These are phyloP conservation scores for Mareca penelope DNA, from an alignment of 2,797 vertebrate genomes.

Conservation along the genomic window DNA sequence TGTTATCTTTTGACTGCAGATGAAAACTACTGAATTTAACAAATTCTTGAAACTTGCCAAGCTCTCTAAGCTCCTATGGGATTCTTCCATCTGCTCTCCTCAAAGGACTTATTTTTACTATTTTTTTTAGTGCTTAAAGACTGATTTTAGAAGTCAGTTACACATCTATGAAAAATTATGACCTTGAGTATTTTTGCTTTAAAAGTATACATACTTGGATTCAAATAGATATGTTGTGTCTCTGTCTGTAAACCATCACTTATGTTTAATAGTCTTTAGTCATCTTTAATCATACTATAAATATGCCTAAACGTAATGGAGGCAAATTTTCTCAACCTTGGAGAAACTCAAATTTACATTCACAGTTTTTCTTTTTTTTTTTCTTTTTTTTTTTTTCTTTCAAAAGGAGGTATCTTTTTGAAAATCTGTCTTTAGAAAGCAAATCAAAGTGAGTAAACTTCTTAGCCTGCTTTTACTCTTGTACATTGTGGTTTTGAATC, in stretches of 20 bases:
- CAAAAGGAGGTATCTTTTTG: not conserved
- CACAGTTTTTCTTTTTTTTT: not conserved
- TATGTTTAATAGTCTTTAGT: not conserved
- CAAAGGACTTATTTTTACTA: not conserved
- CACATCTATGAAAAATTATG: not conserved
- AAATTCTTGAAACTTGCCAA: not conserved
- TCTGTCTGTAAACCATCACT: not conserved
- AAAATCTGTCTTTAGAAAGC: not conserved
- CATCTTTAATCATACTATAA: not conserved
- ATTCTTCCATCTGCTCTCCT: not conserved
- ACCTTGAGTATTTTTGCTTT: not conserved
- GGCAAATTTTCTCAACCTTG: not conserved
- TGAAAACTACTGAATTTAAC: not conserved
- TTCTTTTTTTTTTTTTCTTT: not conserved
- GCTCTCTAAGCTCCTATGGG: not conserved
- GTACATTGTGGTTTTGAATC: conserved; percentile 39
- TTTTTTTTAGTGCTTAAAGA: not conserved
- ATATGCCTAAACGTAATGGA: not conserved
- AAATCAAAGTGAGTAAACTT: conserved; percentile 54
- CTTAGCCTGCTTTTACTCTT: not conserved
- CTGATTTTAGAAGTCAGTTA: not conserved
- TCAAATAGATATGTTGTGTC: not conserved
- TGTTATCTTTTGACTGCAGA: not conserved
- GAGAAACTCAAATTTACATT: not conserved
- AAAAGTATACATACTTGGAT: not conserved